Evolutionary conservation across 2,888 invertebrate species (phyloP), one percentile per base, ranked within the genome.

Genomic region (Lasioglossum malachurum): DNA sequence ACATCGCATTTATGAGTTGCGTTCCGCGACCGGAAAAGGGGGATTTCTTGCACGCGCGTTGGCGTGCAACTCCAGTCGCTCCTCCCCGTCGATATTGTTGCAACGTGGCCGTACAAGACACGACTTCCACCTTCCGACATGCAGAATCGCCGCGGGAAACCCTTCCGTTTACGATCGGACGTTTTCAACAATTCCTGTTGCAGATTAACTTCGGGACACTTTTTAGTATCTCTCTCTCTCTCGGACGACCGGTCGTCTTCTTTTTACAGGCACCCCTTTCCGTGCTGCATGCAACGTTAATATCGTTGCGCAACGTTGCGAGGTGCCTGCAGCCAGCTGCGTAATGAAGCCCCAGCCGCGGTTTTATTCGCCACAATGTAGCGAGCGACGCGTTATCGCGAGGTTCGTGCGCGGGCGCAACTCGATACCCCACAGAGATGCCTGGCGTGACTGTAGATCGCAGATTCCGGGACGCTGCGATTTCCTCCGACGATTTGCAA

Each of bases 291-390:
- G 23, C 46, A 19, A 46, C 64, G 35, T 2, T 23, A 31, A 5
- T 14, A 16, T 16, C 16, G 60, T 64, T 64, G 60, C 60, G 60
- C 60, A 64, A 64, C 27, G 27, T 31, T 64, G 60, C 60, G 60
- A 64, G 60, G 16, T 4, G 14, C 1, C 12, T 60, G 4, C 27
- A 53, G 31, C 67, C 76, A 35, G 53, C 67, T n/a, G 44, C 35
- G 46, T 27, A 44, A 44, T 27, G 49, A 49, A 71, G 69, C 16
- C 49, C 16, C 49, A 19, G 7, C 38, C 31, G 81, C 44, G 53
- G 75, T 86, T 86, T 78, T 64, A 75, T 81, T 86, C 75, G 64
- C 57, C 72, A 80, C 87, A 87, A 87, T 75, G 87, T 83, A 87
- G 87, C 83, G 71, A 87, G 87, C 83, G 46, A 87, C 80, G 80